Base-by-base conservation (phyloP, 2,888 invertebrate genomes). In the Lasioglossum lativentre region DNA sequence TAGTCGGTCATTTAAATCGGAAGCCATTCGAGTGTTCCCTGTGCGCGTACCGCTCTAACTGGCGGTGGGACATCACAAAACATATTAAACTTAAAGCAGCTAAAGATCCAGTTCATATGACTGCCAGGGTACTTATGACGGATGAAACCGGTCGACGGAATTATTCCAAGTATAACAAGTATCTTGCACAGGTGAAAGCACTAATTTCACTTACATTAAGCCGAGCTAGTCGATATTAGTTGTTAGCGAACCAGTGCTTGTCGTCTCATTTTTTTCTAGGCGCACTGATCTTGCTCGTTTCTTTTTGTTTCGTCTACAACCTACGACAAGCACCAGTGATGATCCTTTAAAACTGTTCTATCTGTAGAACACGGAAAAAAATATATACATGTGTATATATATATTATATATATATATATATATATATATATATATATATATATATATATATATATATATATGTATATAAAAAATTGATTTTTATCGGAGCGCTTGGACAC, bases 61-160 rank as follows among this genome's bases (percentile, higher is more conserved):
- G 99, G 99, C 97, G 99, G 88, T 99, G 99, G 98, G 99, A 99
- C 95, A 98, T 99, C 85, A 98, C 98, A 42, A 98, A 99, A 95
- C 99, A 99, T 95, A 99, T 99, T 89, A 97, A 98, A 93, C 96
- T 98, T 92, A 98, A 98, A 96, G 97, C 98, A 12, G 97, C 97
- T 38, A 96, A 98, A 88, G 98, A 98, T 95, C 97, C 97, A 76
- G 97, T 97, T 75, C 98, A 98, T 95, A 97, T 97, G 92, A 96
- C 96, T 86, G 98, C 97, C 75, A 97, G 97, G 95, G 98, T 98
- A 71, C 96, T 98, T 80, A 98, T 98, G 97, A 98, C 98, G 75
- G 98, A 98, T 94, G 98, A 98, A 95, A 98, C 98, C 63, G 98
- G 98, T 14, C 96, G 98, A 87, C 96, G 98, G 90, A 98, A 98